Base-by-base conservation (phyloP, 2,888 invertebrate genomes). In the Caenorhabditis macrosperma region DNA sequence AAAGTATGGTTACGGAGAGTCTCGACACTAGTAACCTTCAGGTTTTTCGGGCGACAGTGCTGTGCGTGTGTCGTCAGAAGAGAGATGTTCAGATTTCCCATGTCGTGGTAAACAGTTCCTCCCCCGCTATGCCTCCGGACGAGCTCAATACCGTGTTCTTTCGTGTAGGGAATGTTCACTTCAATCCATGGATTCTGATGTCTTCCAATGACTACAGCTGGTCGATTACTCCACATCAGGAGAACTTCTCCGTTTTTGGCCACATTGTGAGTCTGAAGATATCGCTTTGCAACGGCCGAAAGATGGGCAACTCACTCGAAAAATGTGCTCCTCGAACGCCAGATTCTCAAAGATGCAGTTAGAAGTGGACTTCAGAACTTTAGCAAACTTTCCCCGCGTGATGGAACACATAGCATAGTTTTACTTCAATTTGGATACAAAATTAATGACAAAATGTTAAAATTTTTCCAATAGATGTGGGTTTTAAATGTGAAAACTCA, bases 181-280 rank as follows among this genome's bases (percentile, higher is more conserved):
- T 99, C 98, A 35, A 94, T 91, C 95, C 97, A 99, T 0, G 97
- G 96, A 92, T 99, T 99, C 91, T 98, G 98, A 91, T 97, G 95
- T 72, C 95, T 94, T 6, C 99, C 99, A 91, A 98, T 94, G 5
- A 99, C 97, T 66, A 99, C 95, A 91, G 96, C 95, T 0, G 97
- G 97, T 85, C 94, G 93, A 91, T 97, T 99, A 63, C 86, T 93
- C 96, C 97, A 98, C 71, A 98, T 92, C 91, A 97, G 93, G 91
- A 98, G 92, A 2, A 96, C 93, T 91, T 95, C 95, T 90, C 95
- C 94, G 78, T 94, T 93, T 28, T 75, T 52, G 5, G 93, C 93
- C 86, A 96, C 95, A 91, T 96, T 94, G 91, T 94, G 94, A 2
- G 67, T 74, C 78, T 78, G 41, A 50, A 75, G 60, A 55, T 10